Percentiles rank a stretch among this genome's conserved stretches.
These are phyloP conservation scores for Caenorhabditis japonica DNA, from an alignment of 2,888 invertebrate species.

Conservation along the genomic window DNA sequence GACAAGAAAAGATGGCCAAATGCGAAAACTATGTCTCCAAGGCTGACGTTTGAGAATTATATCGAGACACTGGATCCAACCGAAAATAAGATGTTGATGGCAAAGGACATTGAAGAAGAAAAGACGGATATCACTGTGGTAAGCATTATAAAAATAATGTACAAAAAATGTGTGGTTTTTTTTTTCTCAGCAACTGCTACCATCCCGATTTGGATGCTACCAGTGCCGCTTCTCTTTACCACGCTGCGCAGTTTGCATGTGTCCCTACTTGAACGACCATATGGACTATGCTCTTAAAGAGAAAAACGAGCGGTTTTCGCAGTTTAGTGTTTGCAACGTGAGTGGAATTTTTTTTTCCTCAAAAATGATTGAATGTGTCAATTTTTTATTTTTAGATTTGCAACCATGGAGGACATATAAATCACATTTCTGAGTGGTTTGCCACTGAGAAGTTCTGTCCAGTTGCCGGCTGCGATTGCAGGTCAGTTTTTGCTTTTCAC, in stretches of 20 bases:
- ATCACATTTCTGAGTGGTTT: conserved; percentile 47
- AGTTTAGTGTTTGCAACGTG: conserved; percentile 35
- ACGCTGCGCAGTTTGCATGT: conserved; percentile 36
- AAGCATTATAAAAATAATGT: background rate
- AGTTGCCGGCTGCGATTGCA: conserved; percentile 42
- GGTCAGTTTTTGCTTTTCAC: conserved; percentile 21
- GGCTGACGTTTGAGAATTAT: conserved; percentile 24
- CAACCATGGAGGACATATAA: conserved; percentile 46
- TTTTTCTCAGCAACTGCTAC: conserved; percentile 21
- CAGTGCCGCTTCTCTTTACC: conserved; percentile 37
- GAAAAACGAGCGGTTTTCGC: conserved; percentile 13
- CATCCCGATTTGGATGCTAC: conserved; percentile 34
- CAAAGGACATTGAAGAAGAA: conserved; percentile 36
- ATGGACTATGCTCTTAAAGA: conserved; percentile 30
- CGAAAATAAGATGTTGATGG: conserved; percentile 40
- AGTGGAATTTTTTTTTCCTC: conserved; percentile 2
- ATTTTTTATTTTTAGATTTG: conserved; percentile 25
- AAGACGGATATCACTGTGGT: conserved; percentile 39
- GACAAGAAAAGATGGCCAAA: conserved; percentile 38
- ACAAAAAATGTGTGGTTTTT: too few species aligned
- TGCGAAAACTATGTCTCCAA: conserved; percentile 24
- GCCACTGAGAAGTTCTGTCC: conserved; percentile 24
- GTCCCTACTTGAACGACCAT: conserved; percentile 24
- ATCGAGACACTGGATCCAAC: conserved; percentile 34
- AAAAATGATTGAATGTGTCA: background rate